Percentiles rank a stretch among this genome's conserved stretches.
Conservation (phyloP, 2,113 vertebrate species). For the Chitala chitala region DNA sequence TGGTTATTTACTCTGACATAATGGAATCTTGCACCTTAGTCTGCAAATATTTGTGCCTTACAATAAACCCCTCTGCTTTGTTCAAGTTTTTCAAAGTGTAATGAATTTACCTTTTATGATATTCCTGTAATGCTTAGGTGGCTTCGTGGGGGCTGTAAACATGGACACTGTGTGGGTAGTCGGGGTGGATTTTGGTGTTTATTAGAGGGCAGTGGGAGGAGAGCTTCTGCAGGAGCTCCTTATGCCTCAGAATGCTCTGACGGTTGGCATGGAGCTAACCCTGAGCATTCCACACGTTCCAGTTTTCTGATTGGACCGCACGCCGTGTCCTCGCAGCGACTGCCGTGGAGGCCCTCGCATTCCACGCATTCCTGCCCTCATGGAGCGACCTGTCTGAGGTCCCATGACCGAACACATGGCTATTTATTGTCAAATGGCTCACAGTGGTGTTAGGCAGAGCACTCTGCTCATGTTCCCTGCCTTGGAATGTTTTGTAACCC, state of each 20-base stretch:
- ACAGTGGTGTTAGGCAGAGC: conserved; percentile 63
- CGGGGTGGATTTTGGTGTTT: conserved; percentile 3
- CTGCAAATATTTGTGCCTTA: too few relatives aligned
- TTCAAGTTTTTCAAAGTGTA: not conserved
- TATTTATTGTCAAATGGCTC: conserved; percentile 74
- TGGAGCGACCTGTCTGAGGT: conserved; percentile 53
- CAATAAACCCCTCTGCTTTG: not conserved
- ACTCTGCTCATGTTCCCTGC: conserved; percentile 57
- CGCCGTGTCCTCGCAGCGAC: conserved; percentile 40
- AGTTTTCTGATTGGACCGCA: conserved; percentile 46
- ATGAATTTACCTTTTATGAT: too few relatives aligned
- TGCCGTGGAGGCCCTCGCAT: conserved; percentile 53
- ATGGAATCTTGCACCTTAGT: too few relatives aligned
- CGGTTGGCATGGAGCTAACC: conserved; percentile 42
- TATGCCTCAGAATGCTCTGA: conserved; percentile 38
- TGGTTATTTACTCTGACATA: too few relatives aligned
- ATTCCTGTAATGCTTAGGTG: not conserved
- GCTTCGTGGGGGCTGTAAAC: not conserved
- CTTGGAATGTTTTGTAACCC: conserved; percentile 59
- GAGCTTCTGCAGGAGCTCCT: conserved; percentile 16
- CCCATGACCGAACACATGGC: conserved; percentile 68
- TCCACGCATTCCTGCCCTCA: conserved; percentile 59
- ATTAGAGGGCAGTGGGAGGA: not conserved
- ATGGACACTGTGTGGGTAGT: not conserved
- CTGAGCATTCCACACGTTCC: conserved; percentile 68